phyloP scores from a whole-genome alignment of 2,797 vertebrate genomes.

The Sebastes diploproa region DNA sequence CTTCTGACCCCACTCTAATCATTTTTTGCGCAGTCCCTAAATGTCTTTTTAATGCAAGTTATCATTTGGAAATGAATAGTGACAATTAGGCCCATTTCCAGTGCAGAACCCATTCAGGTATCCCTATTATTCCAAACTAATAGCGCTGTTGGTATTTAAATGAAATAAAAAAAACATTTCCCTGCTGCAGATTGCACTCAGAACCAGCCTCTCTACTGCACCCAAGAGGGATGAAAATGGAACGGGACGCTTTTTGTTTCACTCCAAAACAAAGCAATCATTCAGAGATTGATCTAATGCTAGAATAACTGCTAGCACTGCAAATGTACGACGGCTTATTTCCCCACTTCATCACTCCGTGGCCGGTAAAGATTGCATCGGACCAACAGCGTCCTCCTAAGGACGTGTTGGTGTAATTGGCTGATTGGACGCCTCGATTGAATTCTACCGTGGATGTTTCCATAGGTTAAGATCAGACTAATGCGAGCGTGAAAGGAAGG shows the following conservation, averaged over 20 bases:
- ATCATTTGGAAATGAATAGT: not conserved
- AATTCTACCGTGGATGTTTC: constrained; percentile 40
- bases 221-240: constrained; percentile 25
- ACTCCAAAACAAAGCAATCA: constrained; percentile 64
- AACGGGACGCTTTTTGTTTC: constrained; percentile 51
- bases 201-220: constrained; percentile 3
- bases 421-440: constrained; percentile 52
- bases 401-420: constrained; percentile 46
- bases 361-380: constrained; percentile 47
- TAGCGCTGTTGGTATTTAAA: constrained; percentile 9
- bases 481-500: constrained; percentile 1
- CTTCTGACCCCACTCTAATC: not conserved
- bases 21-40: not conserved
- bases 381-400: constrained; percentile 47
- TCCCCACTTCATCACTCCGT: constrained; percentile 56
- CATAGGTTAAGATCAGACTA: constrained; percentile 46
- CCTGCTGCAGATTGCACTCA: not conserved
- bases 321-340: constrained; percentile 62
- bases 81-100: constrained; percentile 7
- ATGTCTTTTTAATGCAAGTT: not conserved
- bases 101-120: not conserved
- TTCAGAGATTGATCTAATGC: constrained; percentile 72
- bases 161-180: not conserved
- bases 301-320: constrained; percentile 66
- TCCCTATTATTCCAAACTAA: constrained; percentile 4